Evolutionary conservation across 1,140 invertebrate species (phyloP), one percentile per base, ranked within the genome.

Genomic region (Oryctes rhinoceros): DNA sequence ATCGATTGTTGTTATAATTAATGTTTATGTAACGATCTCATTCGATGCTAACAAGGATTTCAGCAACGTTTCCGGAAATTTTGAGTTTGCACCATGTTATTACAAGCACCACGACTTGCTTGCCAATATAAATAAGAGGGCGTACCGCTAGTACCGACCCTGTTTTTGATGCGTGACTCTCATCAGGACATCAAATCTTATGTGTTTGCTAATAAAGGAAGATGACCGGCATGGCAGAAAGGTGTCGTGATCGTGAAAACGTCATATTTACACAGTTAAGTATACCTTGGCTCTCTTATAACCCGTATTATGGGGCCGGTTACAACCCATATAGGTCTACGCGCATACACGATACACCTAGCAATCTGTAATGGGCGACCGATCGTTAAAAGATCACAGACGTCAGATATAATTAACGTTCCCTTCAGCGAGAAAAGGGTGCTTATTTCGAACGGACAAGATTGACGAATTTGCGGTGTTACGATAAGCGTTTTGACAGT

Each of bases 231-330:
- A 59, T 18, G 53, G 53, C n/a, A 18, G 15, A 59, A 6, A 59
- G 18, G 53, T 53, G n/a, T 53, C 13, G 49, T 53, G 49, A n/a
- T 53, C 49, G n/a, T 53, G 49, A 53, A 53, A 53, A 53, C 49
- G 53, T 59, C 53, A 59, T 59, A 59, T 59, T 59, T 59, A 59
- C 53, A 59, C 18, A 59, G 53, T 18, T 59, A 59, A 59, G 53
- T 59, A 59, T 59, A 59, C 2, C 53, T 59, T 15, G 6, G 53
- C n/a, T n/a, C 18, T n/a, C 5, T 18, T 6, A 18, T 15, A 59
- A 18, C 53, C 6, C 15, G 15, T 59, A 59, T 59, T 59, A 59
- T 59, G n/a, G 20, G 6, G 53, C 4, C 11, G 49, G n/a, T 11
- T 6, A 59, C 6, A 18, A 18, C 53, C 5, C 39, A 3, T 44